Conservation (phyloP, 2,797 vertebrate genomes). For the Sparus aurata region DNA sequence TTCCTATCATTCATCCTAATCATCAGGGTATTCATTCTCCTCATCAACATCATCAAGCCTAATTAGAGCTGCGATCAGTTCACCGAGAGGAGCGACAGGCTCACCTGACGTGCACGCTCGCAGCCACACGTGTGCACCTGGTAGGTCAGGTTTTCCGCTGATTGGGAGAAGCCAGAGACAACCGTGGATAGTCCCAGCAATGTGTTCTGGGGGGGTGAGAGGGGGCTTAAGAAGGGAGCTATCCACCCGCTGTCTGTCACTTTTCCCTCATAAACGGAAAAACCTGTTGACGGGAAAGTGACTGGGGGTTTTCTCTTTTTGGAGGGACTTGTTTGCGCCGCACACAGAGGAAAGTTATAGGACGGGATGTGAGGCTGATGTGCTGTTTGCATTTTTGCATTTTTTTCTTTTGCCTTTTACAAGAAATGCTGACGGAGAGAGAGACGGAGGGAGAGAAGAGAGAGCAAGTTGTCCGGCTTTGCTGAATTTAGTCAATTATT, state of each 20-base stretch:
- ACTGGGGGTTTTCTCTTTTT: conserved; percentile 28
- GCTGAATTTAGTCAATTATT: conserved; percentile 60
- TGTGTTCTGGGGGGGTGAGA: conserved; percentile 28
- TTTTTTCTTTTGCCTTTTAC: conserved; percentile 27
- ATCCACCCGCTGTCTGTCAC: conserved; percentile 80
- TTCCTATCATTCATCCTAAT: conserved; percentile 48
- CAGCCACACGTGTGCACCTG: conserved; percentile 62
- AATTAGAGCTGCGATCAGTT: conserved; percentile 41
- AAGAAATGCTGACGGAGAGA: conserved; percentile 54
- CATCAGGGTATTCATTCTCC: conserved; percentile 48
- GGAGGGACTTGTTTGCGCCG: conserved; percentile 54
- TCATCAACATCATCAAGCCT: conserved; percentile 62
- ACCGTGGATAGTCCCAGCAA: conserved; percentile 78
- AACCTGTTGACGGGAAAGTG: conserved; percentile 36
- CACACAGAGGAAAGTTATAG: conserved; percentile 80
- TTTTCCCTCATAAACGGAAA: conserved; percentile 75
- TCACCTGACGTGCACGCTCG: conserved; percentile 65
- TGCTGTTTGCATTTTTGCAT: conserved; percentile 41
- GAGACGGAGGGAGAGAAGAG: conserved; percentile 66
- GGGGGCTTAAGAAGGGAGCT: conserved; percentile 60
- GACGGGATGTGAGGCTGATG: conserved; percentile 67
- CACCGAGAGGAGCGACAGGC: conserved; percentile 76
- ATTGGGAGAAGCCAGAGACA: conserved; percentile 83
- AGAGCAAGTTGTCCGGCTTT: conserved; percentile 53
- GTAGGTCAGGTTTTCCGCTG: conserved; percentile 63